Conservation (phyloP, 2,888 invertebrate species). For the Nudaria mundana region DNA sequence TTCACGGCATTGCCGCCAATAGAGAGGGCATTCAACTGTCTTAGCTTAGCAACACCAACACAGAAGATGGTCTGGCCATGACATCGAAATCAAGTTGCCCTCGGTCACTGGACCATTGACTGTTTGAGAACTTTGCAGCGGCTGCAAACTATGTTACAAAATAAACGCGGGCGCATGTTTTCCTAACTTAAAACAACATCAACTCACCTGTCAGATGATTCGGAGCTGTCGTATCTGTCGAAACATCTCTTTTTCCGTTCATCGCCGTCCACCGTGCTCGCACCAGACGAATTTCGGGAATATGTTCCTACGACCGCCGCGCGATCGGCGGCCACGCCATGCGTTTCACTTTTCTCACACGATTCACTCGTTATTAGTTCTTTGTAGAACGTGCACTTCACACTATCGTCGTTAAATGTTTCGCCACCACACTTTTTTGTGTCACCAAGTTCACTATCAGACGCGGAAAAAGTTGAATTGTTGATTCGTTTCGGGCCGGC, state of each 20-base stretch:
- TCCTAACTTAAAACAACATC: slow-evolving; percentile 40
- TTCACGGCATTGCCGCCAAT: slow-evolving; percentile 42
- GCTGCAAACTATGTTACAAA: slow-evolving; percentile 49
- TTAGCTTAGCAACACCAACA: slow-evolving; percentile 55
- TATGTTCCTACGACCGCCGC: slow-evolving; percentile 54
- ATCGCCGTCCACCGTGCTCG: slow-evolving; percentile 66
- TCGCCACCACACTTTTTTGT: slow-evolving; percentile 79
- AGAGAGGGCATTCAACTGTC: slow-evolving; percentile 72
- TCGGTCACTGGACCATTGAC: slow-evolving; percentile 80
- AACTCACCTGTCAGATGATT: slow-evolving; percentile 95
- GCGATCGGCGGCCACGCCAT: slow-evolving; percentile 70
- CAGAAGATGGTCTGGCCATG: slow-evolving; percentile 72
- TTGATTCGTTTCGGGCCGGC: slow-evolving; percentile 81
- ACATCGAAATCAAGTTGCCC: slow-evolving; percentile 76
- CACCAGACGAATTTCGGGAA: slow-evolving; percentile 64
- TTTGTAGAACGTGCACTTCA: slow-evolving; percentile 73
- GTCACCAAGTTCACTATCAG: slow-evolving; percentile 73
- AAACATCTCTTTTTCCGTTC: slow-evolving; percentile 92
- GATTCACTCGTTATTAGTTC: slow-evolving; percentile 76
- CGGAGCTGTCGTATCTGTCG: slow-evolving; percentile 96
- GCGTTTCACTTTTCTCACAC: slow-evolving; percentile 79
- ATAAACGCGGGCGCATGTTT: slow-evolving; percentile 27
- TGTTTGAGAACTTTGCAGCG: slow-evolving; percentile 53
- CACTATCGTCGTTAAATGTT: slow-evolving; percentile 61
- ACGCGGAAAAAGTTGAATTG: slow-evolving; percentile 78